Base-by-base conservation (phyloP, 2,113 vertebrate genomes). In the Pyxicephalus adspersus region DNA sequence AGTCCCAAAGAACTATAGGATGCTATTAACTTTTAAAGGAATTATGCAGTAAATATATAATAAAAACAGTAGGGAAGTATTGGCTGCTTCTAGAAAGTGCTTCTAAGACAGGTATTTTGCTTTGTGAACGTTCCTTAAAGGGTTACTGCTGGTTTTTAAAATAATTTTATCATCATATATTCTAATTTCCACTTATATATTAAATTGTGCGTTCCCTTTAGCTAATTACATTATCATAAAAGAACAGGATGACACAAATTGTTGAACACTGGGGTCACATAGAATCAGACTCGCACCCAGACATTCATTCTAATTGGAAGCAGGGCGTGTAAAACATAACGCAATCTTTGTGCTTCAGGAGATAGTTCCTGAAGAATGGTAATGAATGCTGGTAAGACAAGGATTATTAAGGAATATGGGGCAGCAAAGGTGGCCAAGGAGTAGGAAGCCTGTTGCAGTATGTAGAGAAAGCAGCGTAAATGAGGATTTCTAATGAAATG, bases 311-410 rank as follows among this genome's bases (percentile, higher is more conserved):
- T 74, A 60, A 74, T 74, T 74, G 55, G 71, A 74, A 31, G 28
- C 16, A 31, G 29, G 54, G 7, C 20, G 20, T 57, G 51, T 31
- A 31, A 55, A 55, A 22, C 16, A 58, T 34, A 34, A 38, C 20
- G 17, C 28, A 23, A n/a, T 20, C 4, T 38, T 74, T 13, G 16
- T 58, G 54, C 18, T 74, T 45, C 38, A 45, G 38, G 38, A 45
- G 38, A 13, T 13, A 15, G 11, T 45, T 60, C 34, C 71, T 29
- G 58, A 60, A 55, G n/a, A 38, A 38, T 74, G 51, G n/a, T 74
- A 74, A 74, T 74, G 28, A 74, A 28, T n/a, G 5, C 52, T 34
- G 52, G 58, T 34, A n/a, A 58, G 52, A 73, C 26, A 60, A 74
- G 55, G 54, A 34, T 23, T 38, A 22, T 38, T 29, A 74, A 58